A percentile compares a stretch with the other conserved stretches of the same genome.
phyloP scores from a whole-genome alignment of 1,140 invertebrate genomes.

The Macrobrachium nipponense region DNA sequence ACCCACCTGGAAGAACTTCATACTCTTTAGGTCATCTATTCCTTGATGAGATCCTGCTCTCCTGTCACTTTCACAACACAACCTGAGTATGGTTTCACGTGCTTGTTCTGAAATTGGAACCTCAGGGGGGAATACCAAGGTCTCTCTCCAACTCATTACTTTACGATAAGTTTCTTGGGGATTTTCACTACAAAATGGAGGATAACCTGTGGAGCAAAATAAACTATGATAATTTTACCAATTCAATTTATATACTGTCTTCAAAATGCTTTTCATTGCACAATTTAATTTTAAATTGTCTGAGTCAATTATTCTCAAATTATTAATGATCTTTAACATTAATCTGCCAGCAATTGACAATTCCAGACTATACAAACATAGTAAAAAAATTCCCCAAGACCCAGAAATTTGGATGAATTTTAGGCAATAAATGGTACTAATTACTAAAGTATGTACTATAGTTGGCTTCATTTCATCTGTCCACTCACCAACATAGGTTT shows the following conservation, averaged over 20 bases:
- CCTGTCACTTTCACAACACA: constrained; percentile 95
- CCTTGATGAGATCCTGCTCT: constrained; percentile 78
- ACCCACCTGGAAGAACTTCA: constrained; percentile 85
- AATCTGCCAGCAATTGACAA: too few species aligned
- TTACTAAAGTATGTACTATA: too few species aligned
- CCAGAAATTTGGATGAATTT: too few species aligned
- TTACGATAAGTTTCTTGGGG: constrained; percentile 99
- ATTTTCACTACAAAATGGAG: constrained; percentile 99
- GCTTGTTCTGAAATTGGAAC: constrained; percentile 94
- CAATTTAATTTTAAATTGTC: too few species aligned
- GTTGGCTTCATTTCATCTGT: too few species aligned
- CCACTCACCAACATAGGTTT: too few species aligned
- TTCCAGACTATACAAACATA: too few species aligned
- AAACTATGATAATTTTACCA: not conserved
- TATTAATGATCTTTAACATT: too few species aligned
- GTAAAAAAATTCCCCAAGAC: too few species aligned
- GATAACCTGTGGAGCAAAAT: constrained; percentile 79
- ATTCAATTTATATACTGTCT: not conserved
- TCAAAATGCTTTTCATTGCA: too few species aligned
- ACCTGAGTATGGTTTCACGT: constrained; percentile 71
- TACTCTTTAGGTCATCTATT: constrained; percentile 86
- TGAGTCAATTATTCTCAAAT: too few species aligned
- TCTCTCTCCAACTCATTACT: constrained; percentile 99
- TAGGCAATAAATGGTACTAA: too few species aligned
- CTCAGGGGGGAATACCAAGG: constrained; percentile 97